Base-by-base conservation (phyloP, 1,140 invertebrate genomes). In the Nebria ingens region DNA sequence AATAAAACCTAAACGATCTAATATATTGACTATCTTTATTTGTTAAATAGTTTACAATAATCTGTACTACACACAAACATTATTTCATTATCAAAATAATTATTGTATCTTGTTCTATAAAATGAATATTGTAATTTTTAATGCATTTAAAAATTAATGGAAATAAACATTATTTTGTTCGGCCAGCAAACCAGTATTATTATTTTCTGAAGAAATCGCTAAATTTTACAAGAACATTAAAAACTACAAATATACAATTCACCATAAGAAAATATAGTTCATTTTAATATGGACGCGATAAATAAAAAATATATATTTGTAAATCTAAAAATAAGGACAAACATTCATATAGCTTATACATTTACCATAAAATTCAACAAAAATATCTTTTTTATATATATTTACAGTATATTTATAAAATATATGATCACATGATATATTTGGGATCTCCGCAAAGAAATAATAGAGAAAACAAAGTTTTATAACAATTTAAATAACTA, bases 331-430 rank as follows among this genome's bases (percentile, higher is more conserved):
- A 17, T 45, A 45, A 45, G 6, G 17, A 9, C 9, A 45, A 45
- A 17, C 6, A 45, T 45, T 9, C 17, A 12, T 12, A 11, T 45
- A 45, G 40, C 40, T 45, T 45, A 4, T 45, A 11, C 40, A 45
- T 9, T 45, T 45, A 45, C 40, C 40, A 45, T 45, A 45, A 45
- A 45, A 45, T 45, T 45, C 40, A 45, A 45, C 40, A 45, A 45
- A 45, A 45, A 45, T 45, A 45, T 45, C 9, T 45, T 45, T 45
- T n/a, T n/a, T n/a, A n/a, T n/a, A n/a, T n/a, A n/a, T 45, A 45
- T 45, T 45, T 45, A 45, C 40, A 45, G 40, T 45, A 45, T 45
- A 45, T 45, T 45, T 45, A 45, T 45, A 45, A 45, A 45, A 45
- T 45, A 45, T 45, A 45, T 45, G 40, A 45, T 45, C 40, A 45